Evolutionary conservation across 2,797 vertebrate species (phyloP), one percentile per base, ranked within the genome.

Genomic region (Myotis vivesi): DNA sequence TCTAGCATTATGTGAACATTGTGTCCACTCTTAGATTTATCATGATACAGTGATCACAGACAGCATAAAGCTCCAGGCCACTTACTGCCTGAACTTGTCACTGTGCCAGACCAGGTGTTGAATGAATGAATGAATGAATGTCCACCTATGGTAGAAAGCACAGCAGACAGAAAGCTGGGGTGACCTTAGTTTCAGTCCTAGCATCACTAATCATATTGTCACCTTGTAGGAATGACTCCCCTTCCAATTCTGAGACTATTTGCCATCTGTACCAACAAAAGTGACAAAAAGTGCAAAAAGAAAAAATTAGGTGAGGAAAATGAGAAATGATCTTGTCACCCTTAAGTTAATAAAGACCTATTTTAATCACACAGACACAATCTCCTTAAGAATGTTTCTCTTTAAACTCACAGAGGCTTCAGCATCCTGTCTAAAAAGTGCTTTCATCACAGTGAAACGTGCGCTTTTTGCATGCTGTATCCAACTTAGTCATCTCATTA

Each of bases 291-390:
- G 69, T 90, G 38, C 36, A 81, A 57, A 46, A 57, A 19, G 51
- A 62, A 83, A 72, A 90, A 68, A 53, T 30, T 69, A 73, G 93
- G 55, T 80, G 10, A 64, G 62, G 55, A 92, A 87, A 91, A 94
- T 68, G 55, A 96, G 72, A 93, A 87, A 95, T 93, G 87, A 77
- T 87, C 93, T 91, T 95, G 89, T 94, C 87, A 84, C 30, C 53
- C 16, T 95, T 38, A 49, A 94, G 81, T 94, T 95, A 94, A 95
- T 94, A 81, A 87, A 92, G 84, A 72, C 84, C 80, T 89, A 38
- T 92, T 95, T 91, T 96, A 95, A 86, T 95, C 62, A 90, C 81
- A 57, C 41, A 89, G 93, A 71, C 55, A 80, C 51, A 64, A 23
- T 76, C 71, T 95, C 13, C 69, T 36, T 66, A 79, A 73, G n/a